Evolutionary conservation across 2,113 vertebrate genomes (phyloP).

Genomic region (Hucho hucho): DNA sequence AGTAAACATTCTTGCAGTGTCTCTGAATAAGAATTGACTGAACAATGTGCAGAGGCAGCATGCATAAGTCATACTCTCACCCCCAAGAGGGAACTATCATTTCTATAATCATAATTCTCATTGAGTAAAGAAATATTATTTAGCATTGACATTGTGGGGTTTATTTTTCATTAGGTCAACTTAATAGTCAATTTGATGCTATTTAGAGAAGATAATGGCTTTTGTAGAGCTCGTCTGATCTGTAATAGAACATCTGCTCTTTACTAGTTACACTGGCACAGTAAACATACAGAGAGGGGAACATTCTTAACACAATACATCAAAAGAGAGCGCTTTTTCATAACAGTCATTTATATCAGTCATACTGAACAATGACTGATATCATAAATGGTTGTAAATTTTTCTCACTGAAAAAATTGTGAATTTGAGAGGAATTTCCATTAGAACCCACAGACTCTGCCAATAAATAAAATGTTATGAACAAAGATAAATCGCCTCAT

Average conservation of each 20-base stretch:
- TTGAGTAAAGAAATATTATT: slow-evolving; percentile 11
- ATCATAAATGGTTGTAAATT: background rate
- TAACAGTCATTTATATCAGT: background rate
- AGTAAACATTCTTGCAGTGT: slow-evolving; percentile 35
- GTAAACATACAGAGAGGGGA: background rate
- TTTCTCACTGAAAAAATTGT: background rate
- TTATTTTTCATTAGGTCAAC: slow-evolving; percentile 43
- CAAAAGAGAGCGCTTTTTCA: background rate
- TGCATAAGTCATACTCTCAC: background rate
- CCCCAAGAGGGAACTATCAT: background rate
- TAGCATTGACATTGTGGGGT: background rate
- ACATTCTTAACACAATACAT: background rate
- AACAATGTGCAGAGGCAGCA: slow-evolving; percentile 22
- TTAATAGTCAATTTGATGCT: slow-evolving; percentile 33
- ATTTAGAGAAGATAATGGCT: slow-evolving; percentile 30
- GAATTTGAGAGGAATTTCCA: background rate
- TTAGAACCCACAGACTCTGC: background rate
- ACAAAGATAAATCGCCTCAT: slow-evolving; percentile 17
- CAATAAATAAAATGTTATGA: slow-evolving; percentile 6
- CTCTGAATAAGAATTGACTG: slow-evolving; percentile 46
- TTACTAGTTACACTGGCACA: background rate
- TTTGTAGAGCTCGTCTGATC: background rate
- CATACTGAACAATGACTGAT: background rate
- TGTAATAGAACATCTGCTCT: background rate
- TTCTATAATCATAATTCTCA: slow-evolving; percentile 18